Evolutionary conservation across 2,113 vertebrate species (phyloP).

Genomic region (Oncorhynchus kisutch): DNA sequence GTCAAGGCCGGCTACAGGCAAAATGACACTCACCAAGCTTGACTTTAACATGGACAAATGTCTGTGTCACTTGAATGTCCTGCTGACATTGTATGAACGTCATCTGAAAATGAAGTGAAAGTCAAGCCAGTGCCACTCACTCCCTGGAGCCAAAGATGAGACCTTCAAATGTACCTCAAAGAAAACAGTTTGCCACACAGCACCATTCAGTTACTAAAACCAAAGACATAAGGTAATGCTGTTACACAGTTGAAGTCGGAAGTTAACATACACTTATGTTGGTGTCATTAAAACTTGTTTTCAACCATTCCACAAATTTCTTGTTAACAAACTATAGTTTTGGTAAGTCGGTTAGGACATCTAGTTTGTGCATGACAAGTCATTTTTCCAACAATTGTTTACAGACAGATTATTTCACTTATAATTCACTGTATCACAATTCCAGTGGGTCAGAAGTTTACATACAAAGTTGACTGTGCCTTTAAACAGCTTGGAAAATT

Average conservation of each 20-base stretch:
- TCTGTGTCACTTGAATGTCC: not conserved
- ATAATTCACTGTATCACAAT: too few relatives aligned
- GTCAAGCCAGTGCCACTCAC: not conserved
- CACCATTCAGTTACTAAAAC: not conserved
- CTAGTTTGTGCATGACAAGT: too few relatives aligned
- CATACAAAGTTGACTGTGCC: too few relatives aligned
- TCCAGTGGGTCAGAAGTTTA: too few relatives aligned
- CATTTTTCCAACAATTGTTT: too few relatives aligned
- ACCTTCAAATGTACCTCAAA: not conserved
- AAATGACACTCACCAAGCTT: not conserved
- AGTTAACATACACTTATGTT: too few relatives aligned
- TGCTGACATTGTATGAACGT: not conserved
- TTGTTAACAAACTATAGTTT: too few relatives aligned
- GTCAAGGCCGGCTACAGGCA: slow-evolving; percentile 1
- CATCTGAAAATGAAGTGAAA: not conserved
- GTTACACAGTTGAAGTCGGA: not conserved
- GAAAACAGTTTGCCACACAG: slow-evolving; percentile 2
- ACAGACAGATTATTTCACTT: too few relatives aligned
- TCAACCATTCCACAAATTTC: too few relatives aligned
- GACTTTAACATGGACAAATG: not conserved
- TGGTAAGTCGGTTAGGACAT: too few relatives aligned
- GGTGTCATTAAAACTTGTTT: too few relatives aligned
- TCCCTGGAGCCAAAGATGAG: not conserved
- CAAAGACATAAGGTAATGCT: not conserved
- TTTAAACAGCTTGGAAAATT: too few relatives aligned